Evolutionary conservation across 1,140 invertebrate species (phyloP).

Genomic region (Brachystomella parvula): DNA sequence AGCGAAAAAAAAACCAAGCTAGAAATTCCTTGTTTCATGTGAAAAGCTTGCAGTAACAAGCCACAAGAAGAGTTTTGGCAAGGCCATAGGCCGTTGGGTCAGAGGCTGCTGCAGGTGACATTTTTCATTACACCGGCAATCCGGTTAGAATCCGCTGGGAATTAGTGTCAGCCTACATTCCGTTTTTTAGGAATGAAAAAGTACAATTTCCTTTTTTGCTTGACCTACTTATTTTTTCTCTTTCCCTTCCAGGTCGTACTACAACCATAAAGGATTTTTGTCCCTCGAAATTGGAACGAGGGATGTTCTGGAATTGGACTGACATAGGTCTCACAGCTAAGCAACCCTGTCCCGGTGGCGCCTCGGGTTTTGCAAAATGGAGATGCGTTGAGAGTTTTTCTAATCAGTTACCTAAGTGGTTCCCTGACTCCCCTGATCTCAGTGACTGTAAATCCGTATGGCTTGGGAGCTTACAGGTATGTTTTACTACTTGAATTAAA

Average conservation of each 20-base stretch:
- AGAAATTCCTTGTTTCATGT: too few relatives aligned
- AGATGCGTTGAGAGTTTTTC: conserved; percentile 49
- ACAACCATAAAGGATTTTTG: conserved; percentile 46
- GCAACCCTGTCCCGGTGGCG: conserved; percentile 79
- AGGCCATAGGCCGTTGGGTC: too few relatives aligned
- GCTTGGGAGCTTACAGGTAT: conserved; percentile 60
- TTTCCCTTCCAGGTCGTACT: conserved; percentile 6
- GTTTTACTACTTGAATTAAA: too few relatives aligned
- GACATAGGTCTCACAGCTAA: conserved; percentile 61
- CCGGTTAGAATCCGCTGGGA: too few relatives aligned
- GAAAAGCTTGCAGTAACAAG: too few relatives aligned
- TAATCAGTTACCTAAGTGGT: conserved; percentile 53
- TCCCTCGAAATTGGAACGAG: conserved; percentile 60
- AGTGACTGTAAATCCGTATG: conserved; percentile 84
- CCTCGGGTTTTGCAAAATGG: conserved; percentile 75
- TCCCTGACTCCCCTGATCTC: conserved; percentile 68
- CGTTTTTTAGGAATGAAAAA: too few relatives aligned
- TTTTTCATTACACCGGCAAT: too few relatives aligned
- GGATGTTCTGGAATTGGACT: conserved; percentile 83
- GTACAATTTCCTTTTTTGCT: too few relatives aligned
- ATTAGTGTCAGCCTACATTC: too few relatives aligned
- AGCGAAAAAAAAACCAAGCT: too few relatives aligned
- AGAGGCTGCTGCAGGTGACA: too few relatives aligned
- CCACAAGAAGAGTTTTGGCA: too few relatives aligned
- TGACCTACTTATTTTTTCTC: not conserved